Evolutionary conservation across 2,797 vertebrate genomes (phyloP).

Genomic region (Delichon dasypus): DNA sequence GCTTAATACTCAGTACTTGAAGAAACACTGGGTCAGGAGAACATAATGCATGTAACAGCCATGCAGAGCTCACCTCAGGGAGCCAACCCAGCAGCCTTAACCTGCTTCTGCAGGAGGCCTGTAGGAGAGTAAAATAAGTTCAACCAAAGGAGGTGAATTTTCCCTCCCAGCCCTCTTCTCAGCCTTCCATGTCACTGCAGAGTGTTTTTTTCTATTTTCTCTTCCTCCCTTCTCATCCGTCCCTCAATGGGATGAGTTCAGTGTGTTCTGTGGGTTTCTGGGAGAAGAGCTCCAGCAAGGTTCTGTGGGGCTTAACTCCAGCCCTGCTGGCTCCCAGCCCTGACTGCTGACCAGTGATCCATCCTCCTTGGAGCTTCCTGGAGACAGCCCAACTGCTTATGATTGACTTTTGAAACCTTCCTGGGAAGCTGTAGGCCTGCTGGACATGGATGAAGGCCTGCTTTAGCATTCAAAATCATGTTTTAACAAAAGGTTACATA

Average conservation of each 20-base stretch:
- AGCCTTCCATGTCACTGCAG: neutral
- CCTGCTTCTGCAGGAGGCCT: neutral
- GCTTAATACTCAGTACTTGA: neutral
- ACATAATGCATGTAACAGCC: neutral
- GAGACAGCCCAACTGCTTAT: neutral
- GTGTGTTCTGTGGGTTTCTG: neutral
- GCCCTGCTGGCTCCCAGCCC: neutral
- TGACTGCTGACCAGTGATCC: neutral
- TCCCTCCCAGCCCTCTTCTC: neutral
- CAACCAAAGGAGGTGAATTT: neutral
- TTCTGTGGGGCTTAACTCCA: neutral
- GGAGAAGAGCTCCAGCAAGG: neutral
- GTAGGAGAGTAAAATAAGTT: neutral
- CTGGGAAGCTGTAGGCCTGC: neutral
- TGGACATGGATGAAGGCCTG: neutral
- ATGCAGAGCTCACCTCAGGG: neutral
- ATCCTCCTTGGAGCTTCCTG: neutral
- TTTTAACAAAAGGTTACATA: neutral
- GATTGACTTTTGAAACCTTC: neutral
- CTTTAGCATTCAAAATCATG: neutral
- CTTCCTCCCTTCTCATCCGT: neutral
- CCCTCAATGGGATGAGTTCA: neutral
- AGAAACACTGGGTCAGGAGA: neutral
- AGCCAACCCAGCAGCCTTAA: neutral
- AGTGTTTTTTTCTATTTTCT: neutral